Evolutionary conservation across 2,888 invertebrate species (phyloP).

Genomic region (Euzophera pinguis): DNA sequence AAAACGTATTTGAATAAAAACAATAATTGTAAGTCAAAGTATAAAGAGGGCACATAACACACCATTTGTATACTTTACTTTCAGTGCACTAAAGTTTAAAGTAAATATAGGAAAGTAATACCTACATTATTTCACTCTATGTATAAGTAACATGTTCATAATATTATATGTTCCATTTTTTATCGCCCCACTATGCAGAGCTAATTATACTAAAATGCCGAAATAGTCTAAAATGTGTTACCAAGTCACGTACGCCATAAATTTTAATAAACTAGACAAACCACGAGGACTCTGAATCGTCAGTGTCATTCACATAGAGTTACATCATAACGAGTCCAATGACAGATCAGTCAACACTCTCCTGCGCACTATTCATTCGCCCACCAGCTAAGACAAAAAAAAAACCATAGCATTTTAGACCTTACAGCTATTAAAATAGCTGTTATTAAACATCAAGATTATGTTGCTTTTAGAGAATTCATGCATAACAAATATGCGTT

Average conservation of each 20-base stretch:
- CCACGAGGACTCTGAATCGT: constrained; percentile 13
- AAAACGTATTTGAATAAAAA: no score
- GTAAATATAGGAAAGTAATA: no score
- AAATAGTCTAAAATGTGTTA: not conserved
- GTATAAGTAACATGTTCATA: no score
- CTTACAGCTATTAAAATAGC: not conserved
- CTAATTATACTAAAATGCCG: not conserved
- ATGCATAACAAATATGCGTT: constrained; percentile 4
- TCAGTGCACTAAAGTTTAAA: no score
- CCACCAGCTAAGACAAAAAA: constrained; percentile 38
- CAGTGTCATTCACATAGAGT: constrained; percentile 45
- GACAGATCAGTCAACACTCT: constrained; percentile 67
- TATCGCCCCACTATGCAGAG: not conserved
- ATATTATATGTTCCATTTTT: no score
- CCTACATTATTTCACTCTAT: no score
- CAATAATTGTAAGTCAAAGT: no score
- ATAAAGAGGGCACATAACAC: no score
- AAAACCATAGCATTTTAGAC: not conserved
- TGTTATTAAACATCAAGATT: not conserved
- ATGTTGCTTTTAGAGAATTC: not conserved
- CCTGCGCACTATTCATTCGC: constrained; percentile 59
- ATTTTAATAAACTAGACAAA: constrained; percentile 12
- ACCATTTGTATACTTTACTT: no score
- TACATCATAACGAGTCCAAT: constrained; percentile 70
- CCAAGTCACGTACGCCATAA: constrained; percentile 3